Evolutionary conservation across 2,113 vertebrate genomes (phyloP), one percentile per base, ranked within the genome.

Genomic region (Seriola quinqueradiata): DNA sequence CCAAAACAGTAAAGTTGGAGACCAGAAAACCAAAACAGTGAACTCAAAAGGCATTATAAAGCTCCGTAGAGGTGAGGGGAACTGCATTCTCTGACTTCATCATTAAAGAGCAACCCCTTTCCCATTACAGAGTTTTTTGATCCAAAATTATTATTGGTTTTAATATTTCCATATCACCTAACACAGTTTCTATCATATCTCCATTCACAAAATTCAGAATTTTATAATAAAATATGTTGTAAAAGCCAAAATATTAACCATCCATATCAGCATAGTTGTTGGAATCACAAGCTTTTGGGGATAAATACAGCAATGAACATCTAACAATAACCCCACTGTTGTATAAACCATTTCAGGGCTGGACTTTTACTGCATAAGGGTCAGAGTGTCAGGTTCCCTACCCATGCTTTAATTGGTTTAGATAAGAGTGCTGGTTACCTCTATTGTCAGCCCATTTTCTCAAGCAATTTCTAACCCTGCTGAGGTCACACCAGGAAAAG

Each of bases 341-440:
- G 6, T 17, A 50, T 17, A 48, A 50, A 54, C 50, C 50, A 42
- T 36, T 38, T 48, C 42, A 42, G n/a, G 42, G 1, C 0, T 17
- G 36, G 34, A 60, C 17, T 61, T 28, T 9, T 54, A 34, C 79
- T 75, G 79, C 64, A 55, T 9, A 13, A 57, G 28, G 60, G 52
- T 28, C 28, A 65, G 21, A 25, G 25, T 0, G 12, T 23, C 55
- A 10, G 13, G 8, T 54, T 42, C 21, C 63, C 67, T 75, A n/a
- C 14, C 60, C 19, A 36, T 55, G 40, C 40, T 72, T 38, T 72
- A 34, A 57, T 50, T 6, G 11, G 79, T 32, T 77, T 54, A 67
- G 40, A 36, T 21, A 10, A 68, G 6, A 28, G 46, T 6, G 14
- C 14, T 28, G 36, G 2, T 19, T 60, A 54, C 67, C 75, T 73